Conservation (phyloP, 2,888 invertebrate species). For the Drosophila limbata region DNA sequence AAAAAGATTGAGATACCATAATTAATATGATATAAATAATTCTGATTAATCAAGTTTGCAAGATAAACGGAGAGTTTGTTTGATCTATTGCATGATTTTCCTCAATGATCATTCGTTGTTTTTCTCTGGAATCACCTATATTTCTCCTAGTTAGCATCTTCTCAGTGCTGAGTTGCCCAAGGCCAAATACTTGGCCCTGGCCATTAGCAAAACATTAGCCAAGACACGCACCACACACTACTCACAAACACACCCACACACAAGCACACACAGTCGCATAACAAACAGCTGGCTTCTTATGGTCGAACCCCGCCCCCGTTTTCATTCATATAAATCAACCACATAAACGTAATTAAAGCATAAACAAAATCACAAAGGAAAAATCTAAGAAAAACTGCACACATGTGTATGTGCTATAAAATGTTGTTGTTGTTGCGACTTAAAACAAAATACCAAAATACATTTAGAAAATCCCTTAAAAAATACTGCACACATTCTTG, state of each 20-base stretch:
- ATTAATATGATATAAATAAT: neutral
- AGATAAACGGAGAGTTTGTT: neutral
- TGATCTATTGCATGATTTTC: too few species aligned
- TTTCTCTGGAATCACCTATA: neutral
- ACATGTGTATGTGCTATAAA: conserved; percentile 68
- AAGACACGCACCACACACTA: conserved; percentile 29
- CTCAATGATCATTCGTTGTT: too few species aligned
- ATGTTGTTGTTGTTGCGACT: conserved; percentile 21
- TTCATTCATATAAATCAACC: conserved; percentile 71
- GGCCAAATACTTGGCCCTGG: conserved; percentile 33
- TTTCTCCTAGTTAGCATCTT: conserved; percentile 4
- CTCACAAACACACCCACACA: conserved; percentile 6
- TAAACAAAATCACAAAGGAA: conserved; percentile 64
- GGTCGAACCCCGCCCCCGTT: conserved; percentile 14
- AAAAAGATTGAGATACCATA: neutral
- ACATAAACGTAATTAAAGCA: conserved; percentile 76
- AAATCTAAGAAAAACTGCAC: conserved; percentile 50
- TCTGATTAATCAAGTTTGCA: too few species aligned
- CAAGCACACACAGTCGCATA: neutral
- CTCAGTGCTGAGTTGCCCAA: conserved; percentile 32
- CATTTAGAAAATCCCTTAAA: conserved; percentile 28
- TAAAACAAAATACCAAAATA: conserved; percentile 38
- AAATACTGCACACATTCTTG: conserved; percentile 18
- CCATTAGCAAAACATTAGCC: conserved; percentile 38
- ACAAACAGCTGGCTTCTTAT: conserved; percentile 46